Conservation (phyloP, 2,888 invertebrate genomes). For the Epirrita christyi region DNA sequence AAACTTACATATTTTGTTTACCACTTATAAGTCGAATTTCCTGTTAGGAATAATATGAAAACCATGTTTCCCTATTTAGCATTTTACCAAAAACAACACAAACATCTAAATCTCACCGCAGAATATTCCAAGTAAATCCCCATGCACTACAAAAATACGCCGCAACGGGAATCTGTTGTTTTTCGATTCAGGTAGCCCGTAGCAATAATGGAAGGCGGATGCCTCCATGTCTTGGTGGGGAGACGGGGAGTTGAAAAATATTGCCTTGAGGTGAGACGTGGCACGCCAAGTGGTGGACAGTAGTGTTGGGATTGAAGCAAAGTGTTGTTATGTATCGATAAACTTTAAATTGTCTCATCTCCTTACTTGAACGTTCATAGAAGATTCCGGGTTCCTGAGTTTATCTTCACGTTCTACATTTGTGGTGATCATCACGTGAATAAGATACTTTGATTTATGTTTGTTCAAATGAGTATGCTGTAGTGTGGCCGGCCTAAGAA, state of each 20-base stretch:
- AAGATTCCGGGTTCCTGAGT: no score
- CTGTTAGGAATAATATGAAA: not conserved
- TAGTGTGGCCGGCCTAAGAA: no score
- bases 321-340: not conserved
- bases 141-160: conserved; percentile 13
- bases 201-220: conserved; percentile 34
- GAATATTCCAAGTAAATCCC: conserved; percentile 8
- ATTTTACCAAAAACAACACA: conserved; percentile 1
- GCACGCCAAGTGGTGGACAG: conserved; percentile 35
- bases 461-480: no score
- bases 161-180: conserved; percentile 23
- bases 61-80: not conserved
- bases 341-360: no score
- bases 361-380: no score
- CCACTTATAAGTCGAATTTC: no score
- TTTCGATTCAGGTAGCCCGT: conserved; percentile 37
- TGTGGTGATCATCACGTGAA: no score
- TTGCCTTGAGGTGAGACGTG: conserved; percentile 37
- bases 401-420: no score
- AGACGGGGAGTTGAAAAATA: conserved; percentile 21
- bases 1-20: no score
- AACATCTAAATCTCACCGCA: conserved; percentile 1
- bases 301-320: conserved; percentile 13
- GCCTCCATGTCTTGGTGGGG: conserved; percentile 27
- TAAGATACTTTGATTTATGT: no score